Evolutionary conservation across 2,113 vertebrate species (phyloP), one percentile per base, ranked within the genome.

Genomic region (Butorides virescens): DNA sequence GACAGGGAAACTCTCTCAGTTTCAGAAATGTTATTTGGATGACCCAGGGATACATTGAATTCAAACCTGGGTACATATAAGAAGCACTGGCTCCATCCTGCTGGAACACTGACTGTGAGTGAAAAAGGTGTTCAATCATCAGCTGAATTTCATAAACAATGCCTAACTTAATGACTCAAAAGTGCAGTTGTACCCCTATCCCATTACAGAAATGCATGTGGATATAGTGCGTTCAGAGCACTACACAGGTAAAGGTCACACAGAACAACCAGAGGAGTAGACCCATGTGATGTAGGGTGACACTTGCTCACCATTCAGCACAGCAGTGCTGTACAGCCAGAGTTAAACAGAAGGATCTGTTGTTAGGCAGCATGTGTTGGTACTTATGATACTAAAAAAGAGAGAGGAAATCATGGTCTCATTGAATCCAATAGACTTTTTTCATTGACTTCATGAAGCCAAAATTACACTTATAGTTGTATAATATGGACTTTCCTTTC

Each of bases 211-310:
- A 83, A 56, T 37, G 2, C 6, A 5, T 11, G 36, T 22, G 50
- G 29, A 25, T 22, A 19, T 7, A 29, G 15, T 4, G 13, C 7
- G 2, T 46, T 47, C 44, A 47, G 42, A 76, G 23, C n/a, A 14
- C 49, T 19, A 37, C 22, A 23, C 0, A 0, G 15, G 13, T 25
- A 13, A 16, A 34, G 20, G 58, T 25, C 29, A 9, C 2, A 13
- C 17, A 52, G 22, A 65, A 7, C 15, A 47, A 18, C 9, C 16
- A 46, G 19, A 72, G 29, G 25, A 20, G 63, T 47, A 79, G 42
- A 49, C 3, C 49, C 21, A 2, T 13, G 30, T 11, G 32, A 13
- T 20, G 18, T 10, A 19, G 9, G 2, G 0, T 39, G 59, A 29
- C 32, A 22, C 37, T 71, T 52, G 6, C 52, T 55, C 37, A 67